Evolutionary conservation across 2,888 invertebrate genomes (phyloP), one percentile per base, ranked within the genome.

Genomic region (Xiphydria camelus): DNA sequence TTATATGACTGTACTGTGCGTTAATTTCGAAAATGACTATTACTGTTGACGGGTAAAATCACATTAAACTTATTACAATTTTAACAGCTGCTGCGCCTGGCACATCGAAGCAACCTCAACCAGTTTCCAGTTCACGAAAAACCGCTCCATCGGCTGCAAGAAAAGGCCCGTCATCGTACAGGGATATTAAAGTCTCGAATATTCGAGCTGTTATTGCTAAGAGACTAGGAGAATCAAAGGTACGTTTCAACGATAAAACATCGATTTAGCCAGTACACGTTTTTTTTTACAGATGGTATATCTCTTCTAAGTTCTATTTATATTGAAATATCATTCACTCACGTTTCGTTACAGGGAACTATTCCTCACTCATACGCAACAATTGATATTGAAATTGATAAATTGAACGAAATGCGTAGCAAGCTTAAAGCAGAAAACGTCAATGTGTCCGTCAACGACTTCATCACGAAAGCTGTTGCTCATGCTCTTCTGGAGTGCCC

Each of bases 341-440:
- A n/a, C n/a, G n/a, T n/a, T n/a, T n/a, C n/a, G n/a, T 76, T 77
- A 35, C 68, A 84, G 83, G 77, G 77, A 20, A 78, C 76, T 26
- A 83, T 85, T 53, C 85, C 86, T n/a, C 86, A 86, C 70, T 78
- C 82, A 1, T 86, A 86, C 64, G 77, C 78, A n/a, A 77, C 77
- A n/a, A 75, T 80, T 20, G 79, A 81, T 34, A 80, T 83, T 44
- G 70, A 75, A 41, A 77, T 83, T 26, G 79, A 80, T 55, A 76
- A 77, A 29, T 61, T 85, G 9, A 62, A 75, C 4, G 70, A 74
- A 34, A 58, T 84, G 1, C 74, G 85, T 9, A 79, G 79, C 51
- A 75, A 80, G 54, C 69, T 85, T 17, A 76, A 76, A 64, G 68
- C 61, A 4, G 77, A 80, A 10, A 80, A 80, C 17, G 65, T 81